phyloP scores from a whole-genome alignment of 1,140 invertebrate genomes.

The Parapsyche elsis region DNA sequence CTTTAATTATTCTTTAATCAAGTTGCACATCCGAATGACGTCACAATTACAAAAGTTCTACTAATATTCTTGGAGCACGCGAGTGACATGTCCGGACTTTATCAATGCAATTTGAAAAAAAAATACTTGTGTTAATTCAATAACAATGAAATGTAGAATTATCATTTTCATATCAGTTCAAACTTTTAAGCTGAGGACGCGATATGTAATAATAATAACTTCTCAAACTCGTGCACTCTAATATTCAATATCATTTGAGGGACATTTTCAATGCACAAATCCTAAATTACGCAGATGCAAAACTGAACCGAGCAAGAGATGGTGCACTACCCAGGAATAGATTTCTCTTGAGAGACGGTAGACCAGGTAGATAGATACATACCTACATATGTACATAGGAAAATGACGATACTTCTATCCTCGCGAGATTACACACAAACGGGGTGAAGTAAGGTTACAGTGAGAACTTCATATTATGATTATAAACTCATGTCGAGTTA shows the following conservation, averaged over 20 bases:
- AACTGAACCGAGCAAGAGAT: background rate
- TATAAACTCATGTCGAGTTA: background rate
- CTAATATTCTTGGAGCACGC: no score
- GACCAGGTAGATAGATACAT: background rate
- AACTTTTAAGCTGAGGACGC: no score
- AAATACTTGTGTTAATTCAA: no score
- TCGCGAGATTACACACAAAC: background rate
- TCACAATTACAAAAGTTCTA: no score
- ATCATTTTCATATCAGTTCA: no score
- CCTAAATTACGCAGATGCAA: constrained; percentile 2
- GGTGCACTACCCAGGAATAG: constrained; percentile 31
- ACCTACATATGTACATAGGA: background rate
- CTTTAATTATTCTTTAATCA: no score
- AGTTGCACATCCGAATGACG: no score
- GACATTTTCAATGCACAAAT: background rate
- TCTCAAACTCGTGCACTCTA: no score
- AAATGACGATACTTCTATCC: background rate
- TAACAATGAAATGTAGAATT: no score
- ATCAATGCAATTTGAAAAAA: no score
- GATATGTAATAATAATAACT: no score
- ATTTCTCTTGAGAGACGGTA: constrained; percentile 32
- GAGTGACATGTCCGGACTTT: no score
- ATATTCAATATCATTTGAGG: background rate
- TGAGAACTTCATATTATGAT: background rate
- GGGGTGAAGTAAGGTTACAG: background rate